Percentiles rank a stretch among this genome's conserved stretches.
These are phyloP conservation scores for Chiloscyllium plagiosum DNA, from an alignment of 2,113 vertebrate species.

Conservation along the genomic window DNA sequence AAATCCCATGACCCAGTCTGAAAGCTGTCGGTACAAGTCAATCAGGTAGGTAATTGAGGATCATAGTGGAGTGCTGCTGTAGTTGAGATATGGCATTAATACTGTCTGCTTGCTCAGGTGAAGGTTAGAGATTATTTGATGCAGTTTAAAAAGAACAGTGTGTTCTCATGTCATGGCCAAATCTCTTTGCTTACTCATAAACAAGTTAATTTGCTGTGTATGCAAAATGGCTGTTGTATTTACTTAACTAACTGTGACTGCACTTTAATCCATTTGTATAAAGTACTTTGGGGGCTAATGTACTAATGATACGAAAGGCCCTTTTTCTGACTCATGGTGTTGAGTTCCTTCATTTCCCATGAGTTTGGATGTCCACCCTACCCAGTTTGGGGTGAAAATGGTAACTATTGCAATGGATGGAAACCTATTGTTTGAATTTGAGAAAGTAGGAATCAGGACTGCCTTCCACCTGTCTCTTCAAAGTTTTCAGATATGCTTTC, in stretches of 20 bases:
- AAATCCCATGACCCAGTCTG: neutral
- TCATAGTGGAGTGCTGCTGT: neutral
- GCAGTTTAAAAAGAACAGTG: neutral
- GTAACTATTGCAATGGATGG: neutral
- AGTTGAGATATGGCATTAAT: neutral
- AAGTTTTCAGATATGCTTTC: neutral
- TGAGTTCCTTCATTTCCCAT: neutral
- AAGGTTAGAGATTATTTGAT: neutral
- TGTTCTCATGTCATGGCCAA: no score
- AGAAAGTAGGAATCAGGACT: neutral
- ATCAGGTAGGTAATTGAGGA: neutral
- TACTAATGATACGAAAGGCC: neutral
- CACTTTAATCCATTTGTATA: neutral
- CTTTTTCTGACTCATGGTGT: neutral
- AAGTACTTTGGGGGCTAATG: neutral
- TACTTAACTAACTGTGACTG: neutral
- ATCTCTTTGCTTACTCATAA: neutral
- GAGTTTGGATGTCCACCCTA: neutral
- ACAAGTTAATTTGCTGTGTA: neutral
- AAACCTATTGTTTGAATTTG: neutral
- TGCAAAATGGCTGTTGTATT: constrained; percentile 7
- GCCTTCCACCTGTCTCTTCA: neutral
- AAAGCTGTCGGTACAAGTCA: neutral
- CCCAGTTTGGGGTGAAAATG: neutral
- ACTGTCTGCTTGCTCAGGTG: neutral